phyloP scores from a whole-genome alignment of 2,113 vertebrate genomes.

The Pampusana beccarii region DNA sequence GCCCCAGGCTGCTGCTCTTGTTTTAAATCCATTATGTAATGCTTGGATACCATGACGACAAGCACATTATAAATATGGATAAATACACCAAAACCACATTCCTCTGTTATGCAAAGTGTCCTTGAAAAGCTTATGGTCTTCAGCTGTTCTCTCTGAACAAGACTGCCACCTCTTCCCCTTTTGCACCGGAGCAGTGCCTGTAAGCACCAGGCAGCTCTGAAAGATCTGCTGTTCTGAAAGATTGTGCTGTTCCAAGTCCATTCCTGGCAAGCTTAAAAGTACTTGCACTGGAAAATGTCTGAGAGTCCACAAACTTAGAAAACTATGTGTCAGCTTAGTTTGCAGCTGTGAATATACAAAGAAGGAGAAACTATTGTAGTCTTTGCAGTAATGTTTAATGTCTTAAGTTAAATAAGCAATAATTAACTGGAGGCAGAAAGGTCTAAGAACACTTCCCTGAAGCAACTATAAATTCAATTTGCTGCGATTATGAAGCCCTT shows the following conservation, averaged over 20 bases:
- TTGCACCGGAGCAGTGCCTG: neutral
- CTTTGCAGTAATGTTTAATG: neutral
- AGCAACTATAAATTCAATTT: neutral
- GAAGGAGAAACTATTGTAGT: neutral
- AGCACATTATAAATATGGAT: neutral
- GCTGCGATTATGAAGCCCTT: constrained; percentile 5
- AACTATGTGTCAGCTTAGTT: neutral
- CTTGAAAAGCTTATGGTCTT: neutral
- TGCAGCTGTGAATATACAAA: neutral
- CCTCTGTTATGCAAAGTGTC: neutral
- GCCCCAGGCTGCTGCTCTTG: neutral
- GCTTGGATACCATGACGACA: neutral
- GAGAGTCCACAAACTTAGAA: neutral
- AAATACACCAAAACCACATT: neutral
- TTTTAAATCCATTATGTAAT: constrained; percentile 9
- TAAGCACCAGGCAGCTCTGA: neutral
- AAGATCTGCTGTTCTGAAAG: neutral
- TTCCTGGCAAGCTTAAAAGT: neutral
- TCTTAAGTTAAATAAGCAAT: neutral
- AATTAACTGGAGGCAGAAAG: neutral
- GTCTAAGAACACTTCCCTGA: constrained; percentile 3
- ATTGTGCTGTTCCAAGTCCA: neutral
- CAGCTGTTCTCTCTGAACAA: neutral
- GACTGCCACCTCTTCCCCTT: neutral
- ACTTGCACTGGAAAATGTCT: neutral